phyloP scores from a whole-genome alignment of 2,888 invertebrate genomes.

The Amphimallon solstitiale region DNA sequence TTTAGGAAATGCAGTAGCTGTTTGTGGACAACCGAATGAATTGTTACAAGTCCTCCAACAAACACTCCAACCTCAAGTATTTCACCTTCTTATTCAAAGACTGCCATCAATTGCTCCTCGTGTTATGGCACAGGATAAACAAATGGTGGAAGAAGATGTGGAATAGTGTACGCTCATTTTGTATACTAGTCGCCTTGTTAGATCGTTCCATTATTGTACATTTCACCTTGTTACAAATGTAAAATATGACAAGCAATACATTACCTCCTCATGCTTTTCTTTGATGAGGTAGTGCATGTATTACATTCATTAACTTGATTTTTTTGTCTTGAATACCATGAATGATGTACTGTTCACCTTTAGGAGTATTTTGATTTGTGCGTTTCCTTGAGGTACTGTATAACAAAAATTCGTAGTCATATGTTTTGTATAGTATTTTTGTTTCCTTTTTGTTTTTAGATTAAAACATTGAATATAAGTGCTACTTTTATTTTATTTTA shows the following conservation, averaged over 20 bases:
- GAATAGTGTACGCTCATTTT: constrained; percentile 51
- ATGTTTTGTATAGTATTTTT: constrained; percentile 32
- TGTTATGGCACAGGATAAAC: constrained; percentile 56
- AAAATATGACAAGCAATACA: constrained; percentile 40
- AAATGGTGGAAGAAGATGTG: constrained; percentile 61
- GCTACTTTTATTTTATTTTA: constrained; percentile 4
- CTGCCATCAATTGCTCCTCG: constrained; percentile 72
- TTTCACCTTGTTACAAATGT: constrained; percentile 45
- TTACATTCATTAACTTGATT: constrained; percentile 14
- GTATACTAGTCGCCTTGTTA: constrained; percentile 41
- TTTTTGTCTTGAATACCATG: constrained; percentile 2
- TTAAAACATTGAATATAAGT: constrained; percentile 18
- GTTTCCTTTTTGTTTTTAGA: constrained; percentile 22
- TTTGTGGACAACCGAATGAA: constrained; percentile 95
- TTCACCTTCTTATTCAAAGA: constrained; percentile 86
- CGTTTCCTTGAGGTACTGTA: constrained; percentile 31
- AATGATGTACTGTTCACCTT: constrained; percentile 16
- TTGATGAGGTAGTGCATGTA: constrained; percentile 15
- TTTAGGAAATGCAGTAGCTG: constrained; percentile 95
- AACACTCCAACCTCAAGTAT: constrained; percentile 94
- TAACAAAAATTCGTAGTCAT: constrained; percentile 21
- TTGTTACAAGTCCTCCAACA: constrained; percentile 88
- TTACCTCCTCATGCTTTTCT: constrained; percentile 24
- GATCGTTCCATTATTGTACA: constrained; percentile 47
- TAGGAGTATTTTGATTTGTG: constrained; percentile 28